phyloP scores from a whole-genome alignment of 2,888 invertebrate genomes.

The Polyommatus iphigenia region DNA sequence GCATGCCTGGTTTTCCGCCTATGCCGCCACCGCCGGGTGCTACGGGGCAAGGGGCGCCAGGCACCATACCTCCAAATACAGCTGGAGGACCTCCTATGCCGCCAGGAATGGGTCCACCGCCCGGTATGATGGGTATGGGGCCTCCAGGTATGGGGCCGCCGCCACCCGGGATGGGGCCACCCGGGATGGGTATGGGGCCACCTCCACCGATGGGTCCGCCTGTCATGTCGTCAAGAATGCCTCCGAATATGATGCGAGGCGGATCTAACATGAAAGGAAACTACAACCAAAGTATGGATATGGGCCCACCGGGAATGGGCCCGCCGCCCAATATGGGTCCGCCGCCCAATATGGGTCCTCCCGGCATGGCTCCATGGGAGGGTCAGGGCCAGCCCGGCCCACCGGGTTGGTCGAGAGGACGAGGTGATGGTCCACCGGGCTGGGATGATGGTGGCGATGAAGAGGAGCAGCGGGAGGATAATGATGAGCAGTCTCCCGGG shows the following conservation, averaged over 20 bases:
- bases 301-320: constrained; percentile 71
- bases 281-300: constrained; percentile 62
- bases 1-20: constrained; percentile 49
- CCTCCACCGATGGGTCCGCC: constrained; percentile 55
- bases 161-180: constrained; percentile 50
- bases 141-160: constrained; percentile 46
- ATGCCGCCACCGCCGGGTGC: constrained; percentile 50
- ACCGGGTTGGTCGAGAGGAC: constrained; percentile 52
- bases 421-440: constrained; percentile 55
- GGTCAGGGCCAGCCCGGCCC: constrained; percentile 63
- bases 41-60: constrained; percentile 52
- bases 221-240: constrained; percentile 65
- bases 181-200: constrained; percentile 57
- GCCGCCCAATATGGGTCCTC: constrained; percentile 61
- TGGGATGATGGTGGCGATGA: constrained; percentile 71
- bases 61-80: constrained; percentile 55
- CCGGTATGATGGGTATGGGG: constrained; percentile 52
- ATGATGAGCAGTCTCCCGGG: constrained; percentile 48
- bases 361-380: constrained; percentile 64
- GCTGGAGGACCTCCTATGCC: constrained; percentile 42
- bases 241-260: constrained; percentile 63
- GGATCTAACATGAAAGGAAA: constrained; percentile 60
- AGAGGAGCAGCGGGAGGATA: constrained; percentile 55
- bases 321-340: constrained; percentile 63
- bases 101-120: constrained; percentile 49